These are phyloP conservation scores for Dryoscopus gambensis DNA, from an alignment of 2,113 vertebrate species.

Conservation along the genomic window DNA sequence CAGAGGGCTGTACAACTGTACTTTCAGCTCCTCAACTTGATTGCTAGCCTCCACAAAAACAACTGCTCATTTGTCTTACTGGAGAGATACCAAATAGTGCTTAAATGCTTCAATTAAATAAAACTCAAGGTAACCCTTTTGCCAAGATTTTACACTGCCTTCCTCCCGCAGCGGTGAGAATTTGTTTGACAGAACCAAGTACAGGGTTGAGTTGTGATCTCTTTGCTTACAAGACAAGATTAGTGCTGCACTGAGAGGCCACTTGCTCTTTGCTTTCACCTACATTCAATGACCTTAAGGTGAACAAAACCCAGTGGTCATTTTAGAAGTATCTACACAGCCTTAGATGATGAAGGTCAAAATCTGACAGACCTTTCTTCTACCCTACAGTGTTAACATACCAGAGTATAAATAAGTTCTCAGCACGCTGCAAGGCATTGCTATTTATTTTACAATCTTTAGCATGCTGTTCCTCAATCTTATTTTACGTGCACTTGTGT, in stretches of 20 bases:
- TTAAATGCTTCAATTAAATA: conserved; percentile 2
- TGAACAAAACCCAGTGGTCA: background rate
- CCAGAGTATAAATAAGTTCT: background rate
- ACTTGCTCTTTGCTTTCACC: background rate
- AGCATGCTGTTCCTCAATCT: background rate
- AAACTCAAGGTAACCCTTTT: background rate
- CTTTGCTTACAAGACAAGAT: background rate
- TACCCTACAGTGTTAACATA: background rate
- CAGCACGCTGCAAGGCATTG: background rate
- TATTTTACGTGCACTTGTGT: background rate
- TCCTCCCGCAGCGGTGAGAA: background rate
- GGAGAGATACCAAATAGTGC: background rate
- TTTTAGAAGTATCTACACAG: background rate
- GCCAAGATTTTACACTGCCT: background rate
- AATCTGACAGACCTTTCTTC: background rate
- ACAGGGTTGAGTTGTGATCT: background rate
- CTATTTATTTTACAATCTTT: background rate
- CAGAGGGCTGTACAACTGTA: background rate
- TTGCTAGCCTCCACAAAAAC: background rate
- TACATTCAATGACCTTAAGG: background rate
- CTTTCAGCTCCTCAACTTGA: background rate
- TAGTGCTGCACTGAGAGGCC: background rate
- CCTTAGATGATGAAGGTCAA: background rate
- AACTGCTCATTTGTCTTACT: background rate
- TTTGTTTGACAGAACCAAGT: background rate